phyloP scores from a whole-genome alignment of 2,888 invertebrate species.

The Danaus chrysippus region DNA sequence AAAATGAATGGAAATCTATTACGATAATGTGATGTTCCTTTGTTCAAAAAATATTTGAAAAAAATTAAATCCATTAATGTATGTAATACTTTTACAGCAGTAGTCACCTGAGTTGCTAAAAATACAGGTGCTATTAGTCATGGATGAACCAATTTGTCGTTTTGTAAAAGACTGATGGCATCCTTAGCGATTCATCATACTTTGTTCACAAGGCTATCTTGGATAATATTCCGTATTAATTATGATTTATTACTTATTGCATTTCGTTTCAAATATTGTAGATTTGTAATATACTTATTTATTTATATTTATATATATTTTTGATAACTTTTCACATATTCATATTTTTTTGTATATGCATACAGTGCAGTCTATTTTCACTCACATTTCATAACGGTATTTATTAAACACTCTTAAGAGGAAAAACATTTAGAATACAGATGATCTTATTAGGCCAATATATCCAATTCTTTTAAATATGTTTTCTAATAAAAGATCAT shows the following conservation, averaged over 20 bases:
- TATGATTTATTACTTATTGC: neutral
- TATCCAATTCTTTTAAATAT: too few species aligned
- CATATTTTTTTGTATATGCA: too few species aligned
- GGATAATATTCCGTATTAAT: slow-evolving; percentile 1
- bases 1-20: neutral
- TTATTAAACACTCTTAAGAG: too few species aligned
- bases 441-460: too few species aligned
- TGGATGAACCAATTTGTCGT: slow-evolving; percentile 35
- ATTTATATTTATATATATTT: too few species aligned
- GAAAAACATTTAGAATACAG: too few species aligned
- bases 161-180: slow-evolving; percentile 47
- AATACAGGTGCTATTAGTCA: slow-evolving; percentile 3
- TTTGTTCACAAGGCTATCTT: slow-evolving; percentile 13
- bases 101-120: neutral
- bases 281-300: too few species aligned
- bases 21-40: neutral
- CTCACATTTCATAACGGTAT: too few species aligned
- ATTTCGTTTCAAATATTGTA: neutral
- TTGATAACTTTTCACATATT: too few species aligned
- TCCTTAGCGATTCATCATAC: slow-evolving; percentile 43
- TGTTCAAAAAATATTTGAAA: neutral
- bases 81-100: neutral
- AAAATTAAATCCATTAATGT: neutral
- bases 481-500: too few species aligned
- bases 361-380: too few species aligned